Percentiles rank a stretch among this genome's conserved stretches.
phyloP scores from a whole-genome alignment of 2,888 invertebrate genomes.

The Lagria hirta region DNA sequence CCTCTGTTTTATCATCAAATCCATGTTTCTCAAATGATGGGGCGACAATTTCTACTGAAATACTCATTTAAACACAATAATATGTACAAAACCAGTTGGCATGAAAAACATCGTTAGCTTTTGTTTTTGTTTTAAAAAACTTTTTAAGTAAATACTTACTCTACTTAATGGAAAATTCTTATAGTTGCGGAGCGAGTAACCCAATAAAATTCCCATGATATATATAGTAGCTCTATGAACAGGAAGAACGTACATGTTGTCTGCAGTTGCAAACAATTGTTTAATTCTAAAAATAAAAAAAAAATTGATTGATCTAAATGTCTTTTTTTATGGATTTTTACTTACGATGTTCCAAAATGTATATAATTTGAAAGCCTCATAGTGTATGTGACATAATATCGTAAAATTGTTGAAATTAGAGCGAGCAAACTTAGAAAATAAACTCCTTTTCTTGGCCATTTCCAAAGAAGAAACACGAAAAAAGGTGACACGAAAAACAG shows the following conservation, averaged over 20 bases:
- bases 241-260: slow-evolving; percentile 68
- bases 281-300: slow-evolving; percentile 59
- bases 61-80: too few relatives aligned
- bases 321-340: slow-evolving; percentile 33
- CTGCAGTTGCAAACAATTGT: slow-evolving; percentile 68
- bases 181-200: slow-evolving; percentile 59
- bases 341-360: slow-evolving; percentile 70
- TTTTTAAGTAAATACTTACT: too few relatives aligned
- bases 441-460: slow-evolving; percentile 61
- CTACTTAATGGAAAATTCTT: slow-evolving; percentile 54
- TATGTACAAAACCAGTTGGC: too few relatives aligned
- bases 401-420: slow-evolving; percentile 60
- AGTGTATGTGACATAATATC: slow-evolving; percentile 64
- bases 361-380: slow-evolving; percentile 66
- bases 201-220: slow-evolving; percentile 66
- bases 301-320: slow-evolving; percentile 9
- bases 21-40: too few relatives aligned
- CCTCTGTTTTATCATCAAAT: too few relatives aligned
- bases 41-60: too few relatives aligned
- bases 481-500: slow-evolving; percentile 65
- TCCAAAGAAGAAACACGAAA: slow-evolving; percentile 61
- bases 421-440: slow-evolving; percentile 55
- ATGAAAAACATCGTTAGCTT: not conserved
- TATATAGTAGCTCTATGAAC: slow-evolving; percentile 68
- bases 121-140: not conserved